Evolutionary conservation across 2,888 invertebrate genomes (phyloP).

Genomic region (Deladenus siricidicola): DNA sequence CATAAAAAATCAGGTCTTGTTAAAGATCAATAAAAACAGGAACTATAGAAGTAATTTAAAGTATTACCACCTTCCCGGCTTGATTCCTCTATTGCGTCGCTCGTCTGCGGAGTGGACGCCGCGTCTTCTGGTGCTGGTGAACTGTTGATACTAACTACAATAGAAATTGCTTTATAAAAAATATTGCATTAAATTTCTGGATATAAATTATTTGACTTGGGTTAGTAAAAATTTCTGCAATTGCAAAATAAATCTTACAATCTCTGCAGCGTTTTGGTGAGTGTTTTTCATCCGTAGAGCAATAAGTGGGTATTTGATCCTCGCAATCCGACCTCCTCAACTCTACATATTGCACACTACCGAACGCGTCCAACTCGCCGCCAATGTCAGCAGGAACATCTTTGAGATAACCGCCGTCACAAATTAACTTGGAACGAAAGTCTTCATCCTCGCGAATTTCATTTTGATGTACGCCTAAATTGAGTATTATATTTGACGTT

Average conservation of each 20-base stretch:
- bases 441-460: slow-evolving; percentile 57
- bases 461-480: slow-evolving; percentile 56
- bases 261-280: slow-evolving; percentile 47
- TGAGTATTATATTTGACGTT: too few relatives aligned
- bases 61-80: neutral
- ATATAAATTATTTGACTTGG: neutral
- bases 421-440: slow-evolving; percentile 23
- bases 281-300: slow-evolving; percentile 39
- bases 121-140: neutral
- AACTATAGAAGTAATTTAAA: too few relatives aligned
- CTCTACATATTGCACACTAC: slow-evolving; percentile 44
- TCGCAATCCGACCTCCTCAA: slow-evolving; percentile 36
- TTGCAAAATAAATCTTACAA: slow-evolving; percentile 30
- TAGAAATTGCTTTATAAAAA: too few relatives aligned
- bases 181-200: neutral
- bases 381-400: slow-evolving; percentile 41
- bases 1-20: neutral
- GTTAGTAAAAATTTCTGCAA: neutral
- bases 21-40: too few relatives aligned
- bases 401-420: slow-evolving; percentile 47
- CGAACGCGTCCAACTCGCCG: slow-evolving; percentile 33
- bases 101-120: neutral
- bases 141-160: slow-evolving; percentile 45
- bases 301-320: slow-evolving; percentile 46
- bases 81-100: neutral